phyloP scores from a whole-genome alignment of 2,797 vertebrate genomes.

The Staurois parvus region DNA sequence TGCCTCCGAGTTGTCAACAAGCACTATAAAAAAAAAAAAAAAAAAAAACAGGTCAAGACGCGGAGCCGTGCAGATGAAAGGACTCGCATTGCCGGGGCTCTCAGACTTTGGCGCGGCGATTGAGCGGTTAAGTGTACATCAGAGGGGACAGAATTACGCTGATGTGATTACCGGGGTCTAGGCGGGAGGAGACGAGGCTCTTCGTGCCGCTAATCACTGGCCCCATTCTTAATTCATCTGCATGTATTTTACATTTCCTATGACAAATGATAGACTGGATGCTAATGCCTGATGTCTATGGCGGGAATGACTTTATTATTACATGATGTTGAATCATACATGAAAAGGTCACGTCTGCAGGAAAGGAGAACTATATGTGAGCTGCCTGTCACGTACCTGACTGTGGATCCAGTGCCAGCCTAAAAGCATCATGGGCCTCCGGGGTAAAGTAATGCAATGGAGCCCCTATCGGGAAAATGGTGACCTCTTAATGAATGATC shows the following conservation, averaged over 20 bases:
- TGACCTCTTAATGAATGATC: too few species aligned
- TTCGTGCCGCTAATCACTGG: conserved; percentile 22
- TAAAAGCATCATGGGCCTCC: too few species aligned
- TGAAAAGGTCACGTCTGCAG: too few species aligned
- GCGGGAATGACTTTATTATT: background rate
- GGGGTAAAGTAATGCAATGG: too few species aligned
- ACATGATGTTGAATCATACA: background rate
- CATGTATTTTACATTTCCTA: conserved; percentile 36
- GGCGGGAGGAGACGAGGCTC: conserved; percentile 13
- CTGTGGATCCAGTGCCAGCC: too few species aligned
- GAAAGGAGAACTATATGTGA: too few species aligned
- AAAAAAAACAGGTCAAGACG: conserved; percentile 57
- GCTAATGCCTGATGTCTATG: conserved; percentile 3
- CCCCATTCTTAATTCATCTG: conserved; percentile 46
- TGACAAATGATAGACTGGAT: background rate
- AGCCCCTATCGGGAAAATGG: too few species aligned
- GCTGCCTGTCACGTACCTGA: too few species aligned
- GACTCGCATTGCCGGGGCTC: conserved; percentile 53
- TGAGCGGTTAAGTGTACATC: conserved; percentile 61
- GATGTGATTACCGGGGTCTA: conserved; percentile 49
- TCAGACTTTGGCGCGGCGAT: conserved; percentile 52
- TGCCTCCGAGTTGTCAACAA: conserved; percentile 60
- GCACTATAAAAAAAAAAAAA: background rate
- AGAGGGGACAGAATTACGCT: conserved; percentile 54
- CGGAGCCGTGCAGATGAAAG: conserved; percentile 47